Evolutionary conservation across 2,797 vertebrate species (phyloP), one percentile per base, ranked within the genome.

Genomic region (Sebastes paucispinis): DNA sequence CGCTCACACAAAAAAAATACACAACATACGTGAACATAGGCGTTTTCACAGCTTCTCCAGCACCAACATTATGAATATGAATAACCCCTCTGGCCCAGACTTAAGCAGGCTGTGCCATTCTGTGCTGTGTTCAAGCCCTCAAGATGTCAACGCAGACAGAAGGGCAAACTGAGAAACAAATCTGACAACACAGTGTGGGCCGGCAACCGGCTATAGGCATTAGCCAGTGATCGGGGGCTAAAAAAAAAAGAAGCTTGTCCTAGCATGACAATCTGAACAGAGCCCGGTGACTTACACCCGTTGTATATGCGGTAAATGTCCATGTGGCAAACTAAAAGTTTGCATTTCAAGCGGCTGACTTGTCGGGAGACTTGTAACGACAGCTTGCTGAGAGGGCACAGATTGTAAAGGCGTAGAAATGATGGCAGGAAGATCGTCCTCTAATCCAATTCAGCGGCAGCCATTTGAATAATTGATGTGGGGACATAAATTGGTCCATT

Each of bases 391-490:
- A 88, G 82, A 88, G 71, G 68, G 70, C 79, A 64, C 89, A 91
- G 89, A 92, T 83, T 90, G 87, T 82, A 65, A 67, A 87, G 55
- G 83, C 84, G 75, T 69, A 83, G 72, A 88, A 87, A 74, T 39
- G 69, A 87, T 79, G 83, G 88, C 86, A 85, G 74, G 77, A 82
- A 77, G 81, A 93, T 77, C 75, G 77, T 86, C 90, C 88, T 89
- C 83, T 94, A 94, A 94, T 94, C 91, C 88, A 91, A 93, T 94
- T 92, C 87, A 39, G 81, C 31, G 4, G 63, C 79, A 90, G 47
- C 85, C 87, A 92, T 94, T 94, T 94, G 91, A 93, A 94, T 94
- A 94, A 93, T 94, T 92, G 91, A 95, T 94, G 92, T 65, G 72
- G 88, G 88, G 91, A 91, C 90, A 91, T 86, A 92, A 93, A 93